These are phyloP conservation scores for Seriola quinqueradiata DNA, from an alignment of 2,113 vertebrate genomes.

Conservation along the genomic window DNA sequence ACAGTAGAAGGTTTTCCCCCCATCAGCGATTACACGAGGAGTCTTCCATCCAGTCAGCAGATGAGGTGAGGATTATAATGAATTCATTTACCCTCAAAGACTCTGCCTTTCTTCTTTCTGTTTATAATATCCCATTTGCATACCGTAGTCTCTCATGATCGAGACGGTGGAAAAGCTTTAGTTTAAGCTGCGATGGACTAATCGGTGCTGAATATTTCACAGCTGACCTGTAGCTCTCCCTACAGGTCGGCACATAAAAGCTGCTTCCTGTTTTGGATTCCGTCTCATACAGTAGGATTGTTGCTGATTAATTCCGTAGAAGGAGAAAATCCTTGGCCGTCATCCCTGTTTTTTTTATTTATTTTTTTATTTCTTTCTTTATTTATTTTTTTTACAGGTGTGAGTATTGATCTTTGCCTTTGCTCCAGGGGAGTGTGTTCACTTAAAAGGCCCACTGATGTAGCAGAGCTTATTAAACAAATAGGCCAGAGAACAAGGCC, in stretches of 20 bases:
- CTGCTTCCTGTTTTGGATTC: slow-evolving; percentile 67
- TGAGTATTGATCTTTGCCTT: slow-evolving; percentile 79
- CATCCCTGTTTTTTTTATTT: slow-evolving; percentile 39
- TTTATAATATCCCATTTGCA: slow-evolving; percentile 61
- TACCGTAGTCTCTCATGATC: slow-evolving; percentile 22
- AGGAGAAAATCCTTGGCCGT: slow-evolving; percentile 62
- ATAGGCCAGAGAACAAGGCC: slow-evolving; percentile 79
- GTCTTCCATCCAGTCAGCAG: slow-evolving; percentile 65
- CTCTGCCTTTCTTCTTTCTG: slow-evolving; percentile 54
- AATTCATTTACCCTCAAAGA: slow-evolving; percentile 65
- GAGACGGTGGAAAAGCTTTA: slow-evolving; percentile 37
- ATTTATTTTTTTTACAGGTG: slow-evolving; percentile 60
- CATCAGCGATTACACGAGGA: slow-evolving; percentile 51
- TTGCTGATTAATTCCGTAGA: slow-evolving; percentile 51
- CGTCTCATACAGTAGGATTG: slow-evolving; percentile 16
- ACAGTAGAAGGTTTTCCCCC: slow-evolving; percentile 33
- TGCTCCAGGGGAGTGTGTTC: slow-evolving; percentile 73
- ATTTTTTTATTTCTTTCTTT: slow-evolving; percentile 15
- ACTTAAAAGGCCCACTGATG: slow-evolving; percentile 75
- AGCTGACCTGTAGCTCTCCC: slow-evolving; percentile 60
- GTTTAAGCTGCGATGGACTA: slow-evolving; percentile 38
- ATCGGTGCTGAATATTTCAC: slow-evolving; percentile 57
- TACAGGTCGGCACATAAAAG: slow-evolving; percentile 55
- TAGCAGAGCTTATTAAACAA: slow-evolving; percentile 80
- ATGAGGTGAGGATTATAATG: slow-evolving; percentile 67